Evolutionary conservation across 2,113 vertebrate species (phyloP), one percentile per base, ranked within the genome.

Genomic region (Podocnemis expansa): DNA sequence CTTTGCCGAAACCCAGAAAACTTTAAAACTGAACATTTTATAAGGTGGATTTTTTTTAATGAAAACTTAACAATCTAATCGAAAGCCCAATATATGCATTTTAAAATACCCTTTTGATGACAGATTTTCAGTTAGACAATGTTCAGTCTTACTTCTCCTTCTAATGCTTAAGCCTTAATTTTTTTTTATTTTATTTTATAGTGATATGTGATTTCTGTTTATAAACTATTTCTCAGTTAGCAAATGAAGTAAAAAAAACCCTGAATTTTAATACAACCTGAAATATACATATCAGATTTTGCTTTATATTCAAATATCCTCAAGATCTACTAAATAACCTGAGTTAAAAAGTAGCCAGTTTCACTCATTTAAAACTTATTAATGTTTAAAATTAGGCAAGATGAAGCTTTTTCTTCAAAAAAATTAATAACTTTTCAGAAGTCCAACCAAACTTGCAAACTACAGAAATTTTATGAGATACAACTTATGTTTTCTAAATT

Each of bases 401-500:
- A 27, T 31, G 16, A 88, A 85, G 45, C 38, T 91, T 88, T 7
- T 80, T n/a, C n/a, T n/a, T n/a, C n/a, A 22, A 80, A 91, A 79
- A 3, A 67, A 41, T 60, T 2, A 60, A 29, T 51, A 47, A 34
- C 8, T 29, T 3, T 4, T 1, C 27, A 67, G 70, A 80, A 52
- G 52, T 8, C 81, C 17, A 93, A 51, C 9, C 78, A 73, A 90
- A 73, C 12, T 83, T 47, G 27, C 75, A 78, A 76, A 82, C 21
- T 60, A 60, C 45, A 91, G 16, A 7, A 8, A 41, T 73, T 70
- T 84, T 55, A 83, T 47, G 81, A 85, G 89, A 84, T 54, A 70
- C 60, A 80, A 58, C 51, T 84, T 87, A 55, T 91, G 93, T 67
- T 79, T 93, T 67, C 84, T 88, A 82, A 80, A 93, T 41, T 87